These are phyloP conservation scores for Trypoxylon attenuatum DNA, from an alignment of 2,888 invertebrate species.

Conservation along the genomic window DNA sequence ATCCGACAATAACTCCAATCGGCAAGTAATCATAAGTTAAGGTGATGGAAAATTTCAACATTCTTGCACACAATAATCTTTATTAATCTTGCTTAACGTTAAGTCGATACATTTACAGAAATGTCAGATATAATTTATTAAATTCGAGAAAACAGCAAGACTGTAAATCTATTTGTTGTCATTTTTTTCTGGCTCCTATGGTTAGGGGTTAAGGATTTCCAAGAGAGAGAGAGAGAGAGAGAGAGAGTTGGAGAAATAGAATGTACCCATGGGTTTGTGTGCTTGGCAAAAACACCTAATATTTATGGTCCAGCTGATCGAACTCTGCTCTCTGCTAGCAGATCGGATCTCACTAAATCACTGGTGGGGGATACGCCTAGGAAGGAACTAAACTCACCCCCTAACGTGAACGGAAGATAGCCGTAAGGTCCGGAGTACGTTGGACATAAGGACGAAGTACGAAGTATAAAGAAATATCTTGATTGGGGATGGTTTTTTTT, in stretches of 20 bases:
- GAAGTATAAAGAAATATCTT: slow-evolving; percentile 28
- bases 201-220: slow-evolving; percentile 45
- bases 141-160: too few species aligned
- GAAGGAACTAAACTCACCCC: slow-evolving; percentile 56
- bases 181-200: slow-evolving; percentile 50
- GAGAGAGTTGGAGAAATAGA: not conserved
- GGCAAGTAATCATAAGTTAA: too few species aligned
- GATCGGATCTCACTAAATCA: slow-evolving; percentile 65
- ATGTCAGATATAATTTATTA: too few species aligned
- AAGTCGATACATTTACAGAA: too few species aligned
- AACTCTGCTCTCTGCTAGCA: slow-evolving; percentile 53
- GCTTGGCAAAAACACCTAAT: slow-evolving; percentile 56
- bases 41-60: too few species aligned
- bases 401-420: slow-evolving; percentile 37
- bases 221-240: slow-evolving; percentile 11
- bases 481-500: slow-evolving; percentile 30
- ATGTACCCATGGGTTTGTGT: not conserved
- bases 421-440: slow-evolving; percentile 45
- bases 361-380: slow-evolving; percentile 58
- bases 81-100: too few species aligned
- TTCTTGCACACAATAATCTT: too few species aligned
- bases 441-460: slow-evolving; percentile 40
- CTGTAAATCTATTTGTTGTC: too few species aligned
- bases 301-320: slow-evolving; percentile 68
- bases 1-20: slow-evolving; percentile 55